Evolutionary conservation across 2,113 vertebrate genomes (phyloP).

Genomic region (Antennarius striatus): DNA sequence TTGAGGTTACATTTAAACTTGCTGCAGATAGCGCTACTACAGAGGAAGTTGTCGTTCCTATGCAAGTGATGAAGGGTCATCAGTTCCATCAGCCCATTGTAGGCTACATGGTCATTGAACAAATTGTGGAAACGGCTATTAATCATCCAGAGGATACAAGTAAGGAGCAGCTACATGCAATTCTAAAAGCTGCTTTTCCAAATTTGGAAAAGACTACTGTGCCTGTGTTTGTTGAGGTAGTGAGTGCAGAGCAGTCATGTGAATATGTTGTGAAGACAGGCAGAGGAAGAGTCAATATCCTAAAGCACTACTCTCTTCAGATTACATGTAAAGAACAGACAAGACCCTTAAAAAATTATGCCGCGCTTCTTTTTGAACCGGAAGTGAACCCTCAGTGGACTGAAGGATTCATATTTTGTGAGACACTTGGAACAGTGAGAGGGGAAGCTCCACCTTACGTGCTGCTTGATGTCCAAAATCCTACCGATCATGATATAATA

Average conservation of each 20-base stretch:
- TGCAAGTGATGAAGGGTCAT: slow-evolving; percentile 22
- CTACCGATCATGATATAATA: slow-evolving; percentile 21
- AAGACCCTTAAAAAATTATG: neutral
- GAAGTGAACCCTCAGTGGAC: slow-evolving; percentile 20
- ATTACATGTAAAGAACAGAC: slow-evolving; percentile 22
- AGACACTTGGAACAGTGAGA: neutral
- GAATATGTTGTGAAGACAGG: slow-evolving; percentile 32
- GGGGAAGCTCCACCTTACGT: neutral
- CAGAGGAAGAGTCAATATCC: slow-evolving; percentile 17
- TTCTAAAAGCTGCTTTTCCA: slow-evolving; percentile 13
- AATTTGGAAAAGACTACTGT: neutral
- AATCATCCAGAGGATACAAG: neutral
- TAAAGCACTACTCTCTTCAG: slow-evolving; percentile 12
- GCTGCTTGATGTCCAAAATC: slow-evolving; percentile 16
- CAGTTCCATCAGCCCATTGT: slow-evolving; percentile 22
- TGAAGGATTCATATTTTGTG: slow-evolving; percentile 24
- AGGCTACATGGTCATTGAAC: slow-evolving; percentile 42
- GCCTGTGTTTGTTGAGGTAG: slow-evolving; percentile 7
- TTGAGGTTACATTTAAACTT: slow-evolving; percentile 21
- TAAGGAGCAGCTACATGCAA: neutral
- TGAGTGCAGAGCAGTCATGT: neutral
- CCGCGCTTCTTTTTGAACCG: slow-evolving; percentile 29
- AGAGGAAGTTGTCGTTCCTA: slow-evolving; percentile 3
- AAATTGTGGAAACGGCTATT: neutral
- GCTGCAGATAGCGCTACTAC: neutral